phyloP scores from a whole-genome alignment of 2,888 invertebrate genomes.

The Trichacis sp. region DNA sequence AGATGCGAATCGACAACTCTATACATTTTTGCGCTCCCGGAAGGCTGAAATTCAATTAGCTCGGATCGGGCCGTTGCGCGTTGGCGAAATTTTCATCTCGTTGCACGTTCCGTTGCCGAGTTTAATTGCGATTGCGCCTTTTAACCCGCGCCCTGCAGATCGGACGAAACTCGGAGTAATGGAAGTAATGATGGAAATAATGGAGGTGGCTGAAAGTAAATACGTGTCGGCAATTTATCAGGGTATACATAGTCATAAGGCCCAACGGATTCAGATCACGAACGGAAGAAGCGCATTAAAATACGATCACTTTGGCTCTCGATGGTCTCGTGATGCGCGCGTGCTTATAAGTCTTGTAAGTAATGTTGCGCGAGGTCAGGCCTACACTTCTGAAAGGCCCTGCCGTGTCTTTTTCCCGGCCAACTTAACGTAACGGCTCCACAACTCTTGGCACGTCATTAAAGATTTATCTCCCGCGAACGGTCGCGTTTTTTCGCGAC shows the following conservation, averaged over 20 bases:
- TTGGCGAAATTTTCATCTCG: too few species aligned
- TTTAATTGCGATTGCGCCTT: too few species aligned
- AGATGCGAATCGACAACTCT: constrained; percentile 28
- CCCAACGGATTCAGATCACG: constrained; percentile 34
- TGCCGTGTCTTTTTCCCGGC: too few species aligned
- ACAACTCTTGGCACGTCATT: too few species aligned
- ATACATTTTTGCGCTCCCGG: not conserved
- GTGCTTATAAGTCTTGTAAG: not conserved
- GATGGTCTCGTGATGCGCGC: constrained; percentile 27
- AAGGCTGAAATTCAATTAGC: constrained; percentile 19
- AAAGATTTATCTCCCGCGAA: too few species aligned
- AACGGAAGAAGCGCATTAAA: constrained; percentile 29
- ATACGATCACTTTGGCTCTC: constrained; percentile 12
- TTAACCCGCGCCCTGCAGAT: too few species aligned
- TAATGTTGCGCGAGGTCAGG: constrained; percentile 32
- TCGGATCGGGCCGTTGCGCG: too few species aligned
- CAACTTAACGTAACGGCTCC: too few species aligned
- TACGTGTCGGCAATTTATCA: constrained; percentile 23
- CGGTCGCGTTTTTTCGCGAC: too few species aligned
- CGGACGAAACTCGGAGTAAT: not conserved
- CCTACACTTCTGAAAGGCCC: too few species aligned
- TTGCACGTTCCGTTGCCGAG: too few species aligned
- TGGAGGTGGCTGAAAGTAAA: constrained; percentile 13
- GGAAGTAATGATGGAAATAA: constrained; percentile 10
- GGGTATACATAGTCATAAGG: constrained; percentile 27